Conservation (phyloP, 2,888 invertebrate genomes). For the Lutraria lutraria region DNA sequence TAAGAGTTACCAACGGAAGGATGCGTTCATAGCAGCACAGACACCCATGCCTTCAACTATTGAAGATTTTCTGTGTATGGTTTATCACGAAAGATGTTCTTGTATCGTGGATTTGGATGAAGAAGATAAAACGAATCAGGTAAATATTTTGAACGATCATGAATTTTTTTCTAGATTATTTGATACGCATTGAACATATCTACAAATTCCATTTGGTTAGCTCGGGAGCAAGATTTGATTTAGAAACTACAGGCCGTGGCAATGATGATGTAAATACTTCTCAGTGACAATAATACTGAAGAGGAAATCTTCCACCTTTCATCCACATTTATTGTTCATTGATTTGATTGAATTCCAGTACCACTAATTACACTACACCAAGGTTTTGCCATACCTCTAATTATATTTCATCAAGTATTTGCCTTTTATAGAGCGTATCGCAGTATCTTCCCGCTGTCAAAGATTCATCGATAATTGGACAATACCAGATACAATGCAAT, state of each 20-base stretch:
- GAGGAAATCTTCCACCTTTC: not conserved
- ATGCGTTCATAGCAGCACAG: conserved; percentile 34
- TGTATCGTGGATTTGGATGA: conserved; percentile 44
- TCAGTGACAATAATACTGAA: not conserved
- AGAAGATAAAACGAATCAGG: conserved; percentile 28
- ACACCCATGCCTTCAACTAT: conserved; percentile 42
- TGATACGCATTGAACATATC: no score
- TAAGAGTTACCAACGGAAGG: conserved; percentile 7
- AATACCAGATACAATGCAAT: not conserved
- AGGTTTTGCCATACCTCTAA: no score
- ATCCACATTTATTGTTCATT: not conserved
- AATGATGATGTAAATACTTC: no score
- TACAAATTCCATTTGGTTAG: not conserved
- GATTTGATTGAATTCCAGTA: no score
- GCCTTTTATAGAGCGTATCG: not conserved
- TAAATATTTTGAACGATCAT: not conserved
- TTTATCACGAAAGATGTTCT: conserved; percentile 29
- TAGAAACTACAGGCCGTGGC: no score
- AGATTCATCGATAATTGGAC: not conserved
- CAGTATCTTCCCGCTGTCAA: not conserved
- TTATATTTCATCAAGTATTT: not conserved
- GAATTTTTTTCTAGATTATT: not conserved
- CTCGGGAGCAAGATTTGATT: not conserved
- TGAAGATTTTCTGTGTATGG: conserved; percentile 38
- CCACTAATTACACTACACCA: not conserved